Base-by-base conservation (phyloP, 2,888 invertebrate species). In the Eudemis profundana region DNA sequence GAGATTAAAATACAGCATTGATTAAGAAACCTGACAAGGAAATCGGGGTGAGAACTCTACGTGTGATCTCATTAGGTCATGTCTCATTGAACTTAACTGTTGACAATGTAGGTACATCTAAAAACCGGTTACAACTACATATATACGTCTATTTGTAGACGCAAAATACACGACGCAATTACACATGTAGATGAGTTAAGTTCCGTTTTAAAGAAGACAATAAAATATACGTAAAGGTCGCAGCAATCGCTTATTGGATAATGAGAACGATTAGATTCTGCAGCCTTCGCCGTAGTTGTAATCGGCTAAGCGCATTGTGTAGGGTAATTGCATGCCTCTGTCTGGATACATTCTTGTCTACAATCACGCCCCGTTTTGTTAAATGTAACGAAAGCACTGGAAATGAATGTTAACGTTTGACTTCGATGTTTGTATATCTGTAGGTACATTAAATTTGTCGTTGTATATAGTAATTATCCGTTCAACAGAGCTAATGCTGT, bases 181-280 rank as follows among this genome's bases (percentile, higher is more conserved):
- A 4, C 10, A 23, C 10, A 23, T 38, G 23, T 21, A 8, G 3
- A 27, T 4, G 19, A n/a, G 21, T 19, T 14, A 44, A 19, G 21
- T 21, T 12, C 15, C 27, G 27, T 27, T 54, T 15, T 27, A 17
- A 12, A 15, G 14, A 27, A 46, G 33, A 53, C 53, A 51, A 61
- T 44, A 12, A 33, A 51, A 33, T 51, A 36, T 36, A n/a, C n/a
- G n/a, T n/a, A 62, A 54, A 54, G 38, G 47, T 29, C 46, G 19
- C 33, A 0, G 5, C 8, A 33, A 33, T 33, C 33, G 14, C 49
- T 71, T 70, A 70, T 71, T 56, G 68, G 68, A 69, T 74, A 69
- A 71, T 72, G 68, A 71, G 59, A 29, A 61, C 23, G 50, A 62
- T 54, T 63, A 49, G 23, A 17, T 59, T 36, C 46, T 27, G 66